These are phyloP conservation scores for Chanos chanos DNA, from an alignment of 2,797 vertebrate species.

Conservation along the genomic window DNA sequence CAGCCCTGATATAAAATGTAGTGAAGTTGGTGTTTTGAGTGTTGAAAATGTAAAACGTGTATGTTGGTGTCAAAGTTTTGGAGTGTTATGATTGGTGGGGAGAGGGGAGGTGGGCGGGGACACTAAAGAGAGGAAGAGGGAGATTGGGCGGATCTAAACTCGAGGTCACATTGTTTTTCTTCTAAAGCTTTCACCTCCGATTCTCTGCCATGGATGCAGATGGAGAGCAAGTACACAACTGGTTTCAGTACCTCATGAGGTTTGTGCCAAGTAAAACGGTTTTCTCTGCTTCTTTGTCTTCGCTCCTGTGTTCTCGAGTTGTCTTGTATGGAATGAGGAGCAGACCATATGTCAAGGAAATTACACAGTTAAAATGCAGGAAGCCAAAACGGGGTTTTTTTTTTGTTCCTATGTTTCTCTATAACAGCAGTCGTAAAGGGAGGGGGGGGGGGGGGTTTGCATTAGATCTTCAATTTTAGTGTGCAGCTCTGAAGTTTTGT, in stretches of 20 bases:
- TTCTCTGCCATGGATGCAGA: slow-evolving; percentile 53
- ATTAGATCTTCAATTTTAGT: no score
- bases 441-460: no score
- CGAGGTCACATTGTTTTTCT: slow-evolving; percentile 45
- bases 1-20: no score
- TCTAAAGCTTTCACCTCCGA: slow-evolving; percentile 13
- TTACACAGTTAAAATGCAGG: neutral
- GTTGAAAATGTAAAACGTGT: neutral
- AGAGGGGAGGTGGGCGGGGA: neutral
- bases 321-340: neutral
- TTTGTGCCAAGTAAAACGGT: slow-evolving; percentile 39
- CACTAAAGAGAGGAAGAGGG: neutral
- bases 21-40: no score
- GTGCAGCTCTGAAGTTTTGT: no score
- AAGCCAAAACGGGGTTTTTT: neutral
- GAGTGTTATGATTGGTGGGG: neutral
- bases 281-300: slow-evolving; percentile 27
- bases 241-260: slow-evolving; percentile 60
- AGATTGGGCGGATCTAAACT: slow-evolving; percentile 45
- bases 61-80: neutral
- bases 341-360: neutral
- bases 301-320: neutral
- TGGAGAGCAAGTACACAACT: slow-evolving; percentile 28
- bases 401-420: slow-evolving; percentile 7
- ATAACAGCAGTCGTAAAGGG: slow-evolving; percentile 21